These are phyloP conservation scores for Chloropsis hardwickii DNA, from an alignment of 2,113 vertebrate species.

Conservation along the genomic window DNA sequence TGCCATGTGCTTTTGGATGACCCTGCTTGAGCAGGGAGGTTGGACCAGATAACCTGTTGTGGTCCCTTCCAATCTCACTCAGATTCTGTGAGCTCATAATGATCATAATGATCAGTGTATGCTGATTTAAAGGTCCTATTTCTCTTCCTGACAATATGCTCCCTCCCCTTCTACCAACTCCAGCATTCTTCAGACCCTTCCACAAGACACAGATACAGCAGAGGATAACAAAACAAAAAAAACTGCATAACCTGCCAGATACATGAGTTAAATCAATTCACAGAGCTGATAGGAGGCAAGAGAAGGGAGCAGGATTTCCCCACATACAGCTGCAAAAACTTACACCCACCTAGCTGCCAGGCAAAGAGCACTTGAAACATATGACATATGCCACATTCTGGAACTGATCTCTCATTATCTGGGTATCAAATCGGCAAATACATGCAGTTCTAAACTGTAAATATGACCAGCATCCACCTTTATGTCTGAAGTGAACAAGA, in stretches of 20 bases:
- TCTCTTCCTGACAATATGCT: neutral
- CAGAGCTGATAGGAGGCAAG: neutral
- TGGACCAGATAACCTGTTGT: neutral
- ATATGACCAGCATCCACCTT: neutral
- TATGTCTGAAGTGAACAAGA: neutral
- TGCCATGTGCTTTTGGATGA: neutral
- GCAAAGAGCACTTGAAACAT: neutral
- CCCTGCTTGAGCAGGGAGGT: neutral
- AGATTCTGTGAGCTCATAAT: neutral
- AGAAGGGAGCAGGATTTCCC: neutral
- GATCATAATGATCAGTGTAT: neutral
- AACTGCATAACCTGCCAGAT: neutral
- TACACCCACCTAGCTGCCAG: fast-evolving
- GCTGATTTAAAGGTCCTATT: neutral
- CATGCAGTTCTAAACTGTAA: neutral
- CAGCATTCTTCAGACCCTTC: neutral
- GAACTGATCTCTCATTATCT: neutral
- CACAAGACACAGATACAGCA: neutral
- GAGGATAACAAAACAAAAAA: neutral
- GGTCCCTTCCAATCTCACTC: neutral
- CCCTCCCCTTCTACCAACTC: neutral
- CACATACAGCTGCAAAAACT: neutral
- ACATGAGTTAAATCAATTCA: neutral
- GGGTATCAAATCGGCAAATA: neutral
- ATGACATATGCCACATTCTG: neutral